Conservation (phyloP, 2,888 invertebrate species). For the Eupithecia vulgata region DNA sequence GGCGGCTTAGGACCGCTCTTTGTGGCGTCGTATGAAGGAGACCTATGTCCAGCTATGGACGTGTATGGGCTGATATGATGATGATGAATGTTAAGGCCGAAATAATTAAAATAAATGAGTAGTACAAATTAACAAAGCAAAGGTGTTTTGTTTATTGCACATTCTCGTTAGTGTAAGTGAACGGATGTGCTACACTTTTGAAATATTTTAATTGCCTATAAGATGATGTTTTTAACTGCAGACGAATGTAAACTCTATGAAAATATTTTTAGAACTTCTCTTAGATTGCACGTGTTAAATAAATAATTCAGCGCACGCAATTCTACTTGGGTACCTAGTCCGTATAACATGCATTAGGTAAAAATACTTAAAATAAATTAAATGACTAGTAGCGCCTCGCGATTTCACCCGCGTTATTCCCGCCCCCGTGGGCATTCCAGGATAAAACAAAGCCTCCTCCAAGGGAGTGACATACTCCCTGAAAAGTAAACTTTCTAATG, state of each 20-base stretch:
- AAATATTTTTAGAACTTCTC: not conserved
- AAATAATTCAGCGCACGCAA: not conserved
- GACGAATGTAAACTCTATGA: not conserved
- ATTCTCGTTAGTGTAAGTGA: slow-evolving; percentile 12
- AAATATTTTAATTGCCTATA: slow-evolving; percentile 11
- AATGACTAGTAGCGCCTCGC: too few species aligned
- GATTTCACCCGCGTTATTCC: too few species aligned
- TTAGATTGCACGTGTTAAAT: not conserved
- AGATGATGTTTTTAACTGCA: not conserved
- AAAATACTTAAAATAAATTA: not conserved
- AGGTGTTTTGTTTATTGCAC: slow-evolving; percentile 20
- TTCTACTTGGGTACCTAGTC: not conserved
- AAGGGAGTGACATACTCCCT: too few species aligned
- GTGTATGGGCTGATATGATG: not conserved
- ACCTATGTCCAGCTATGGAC: not conserved
- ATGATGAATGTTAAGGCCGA: not conserved
- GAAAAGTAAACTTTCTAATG: too few species aligned
- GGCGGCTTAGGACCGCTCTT: too few species aligned
- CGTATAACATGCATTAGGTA: not conserved
- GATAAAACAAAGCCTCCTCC: too few species aligned
- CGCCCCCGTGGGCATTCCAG: too few species aligned
- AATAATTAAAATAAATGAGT: slow-evolving; percentile 2
- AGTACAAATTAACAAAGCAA: slow-evolving; percentile 11
- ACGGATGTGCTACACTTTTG: slow-evolving; percentile 17
- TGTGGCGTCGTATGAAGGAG: too few species aligned